Evolutionary conservation across 2,888 invertebrate species (phyloP), one percentile per base, ranked within the genome.

Genomic region (Anoplius nigerrimus): DNA sequence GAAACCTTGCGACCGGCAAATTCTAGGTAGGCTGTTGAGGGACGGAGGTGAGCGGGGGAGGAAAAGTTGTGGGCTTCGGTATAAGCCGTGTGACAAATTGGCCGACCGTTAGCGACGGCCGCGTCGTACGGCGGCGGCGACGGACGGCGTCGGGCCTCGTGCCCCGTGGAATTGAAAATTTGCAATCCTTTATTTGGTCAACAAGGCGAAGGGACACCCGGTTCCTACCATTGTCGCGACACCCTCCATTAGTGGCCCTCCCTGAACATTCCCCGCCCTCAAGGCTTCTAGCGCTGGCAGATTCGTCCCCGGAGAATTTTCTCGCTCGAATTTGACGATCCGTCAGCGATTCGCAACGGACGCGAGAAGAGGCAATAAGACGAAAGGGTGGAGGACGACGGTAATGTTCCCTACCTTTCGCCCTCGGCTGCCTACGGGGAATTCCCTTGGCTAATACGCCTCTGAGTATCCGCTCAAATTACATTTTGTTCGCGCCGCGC

Each of bases 171-270:
- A 78, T 79, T 63, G 62, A 64, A 78, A 80, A 82, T 83, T 81
- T 78, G 78, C 81, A 80, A 84, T 84, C 83, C 84, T 87, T 86
- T 87, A 87, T 87, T 87, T 87, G 82, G 83, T 82, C 84, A 87
- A 87, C 86, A 86, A 86, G 84, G 73, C 77, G 80, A 77, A 69
- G 58, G 76, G 74, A 81, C 75, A 81, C 80, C 80, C 77, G 81
- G 71, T 62, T 75, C 66, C 66, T 66, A 63, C 69, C 70, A 75
- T 77, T 74, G 72, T 70, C 60, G 62, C 71, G 66, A 72, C 73
- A 75, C 69, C 75, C 71, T 76, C 71, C 76, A 75, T 78, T 78
- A 79, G 62, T n/a, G n/a, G 21, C 24, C 34, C 34, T 34, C 34
- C 34, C 34, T n/a, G 20, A 27, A 5, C 52, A n/a, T 20, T 55